Conservation (phyloP, 2,888 invertebrate species). For the Nasonia oneida region DNA sequence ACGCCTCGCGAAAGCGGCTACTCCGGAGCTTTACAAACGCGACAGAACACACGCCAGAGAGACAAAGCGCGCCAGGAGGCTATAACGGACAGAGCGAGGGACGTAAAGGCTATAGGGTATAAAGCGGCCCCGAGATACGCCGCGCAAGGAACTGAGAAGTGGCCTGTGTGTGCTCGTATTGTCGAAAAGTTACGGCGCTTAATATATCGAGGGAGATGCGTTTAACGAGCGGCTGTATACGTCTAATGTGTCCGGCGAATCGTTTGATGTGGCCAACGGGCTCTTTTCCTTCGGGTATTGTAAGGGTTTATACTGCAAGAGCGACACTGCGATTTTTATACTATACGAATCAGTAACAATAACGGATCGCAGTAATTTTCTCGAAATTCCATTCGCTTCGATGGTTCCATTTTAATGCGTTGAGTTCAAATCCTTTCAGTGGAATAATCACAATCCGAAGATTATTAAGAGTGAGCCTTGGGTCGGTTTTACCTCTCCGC, state of each 20-base stretch:
- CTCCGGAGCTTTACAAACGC: constrained; percentile 1
- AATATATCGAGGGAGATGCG: not conserved
- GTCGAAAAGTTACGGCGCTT: not conserved
- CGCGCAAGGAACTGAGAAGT: not conserved
- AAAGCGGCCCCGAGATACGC: not conserved
- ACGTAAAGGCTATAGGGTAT: not conserved
- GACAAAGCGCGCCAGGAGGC: not conserved
- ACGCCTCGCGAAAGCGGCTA: not conserved
- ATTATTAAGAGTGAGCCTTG: constrained; percentile 14
- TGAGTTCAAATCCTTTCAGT: not conserved
- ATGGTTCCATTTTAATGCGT: not conserved
- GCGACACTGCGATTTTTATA: no score
- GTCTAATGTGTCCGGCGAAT: not conserved
- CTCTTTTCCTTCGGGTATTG: not conserved
- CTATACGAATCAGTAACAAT: not conserved
- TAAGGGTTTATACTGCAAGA: not conserved
- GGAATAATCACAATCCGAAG: not conserved
- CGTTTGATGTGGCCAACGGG: not conserved
- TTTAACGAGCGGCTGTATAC: constrained; percentile 1
- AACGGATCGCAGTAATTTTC: not conserved
- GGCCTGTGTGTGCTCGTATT: not conserved
- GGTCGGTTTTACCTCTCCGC: not conserved
- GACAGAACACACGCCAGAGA: not conserved
- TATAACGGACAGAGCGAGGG: not conserved
- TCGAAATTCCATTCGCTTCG: not conserved